These are phyloP conservation scores for Ornithoptera priamus DNA, from an alignment of 2,888 invertebrate species.

Conservation along the genomic window DNA sequence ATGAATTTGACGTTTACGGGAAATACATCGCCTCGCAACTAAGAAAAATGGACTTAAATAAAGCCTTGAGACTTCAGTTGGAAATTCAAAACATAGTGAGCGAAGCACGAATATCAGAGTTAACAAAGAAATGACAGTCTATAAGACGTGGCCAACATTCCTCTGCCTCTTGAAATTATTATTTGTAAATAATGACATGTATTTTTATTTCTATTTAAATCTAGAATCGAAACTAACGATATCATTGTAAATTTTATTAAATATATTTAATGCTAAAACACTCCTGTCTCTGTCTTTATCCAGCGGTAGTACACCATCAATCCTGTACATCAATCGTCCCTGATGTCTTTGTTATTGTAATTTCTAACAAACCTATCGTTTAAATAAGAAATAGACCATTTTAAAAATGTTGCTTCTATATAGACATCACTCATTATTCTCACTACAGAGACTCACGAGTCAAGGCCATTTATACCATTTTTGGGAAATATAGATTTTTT, in stretches of 20 bases:
- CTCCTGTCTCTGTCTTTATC: neutral
- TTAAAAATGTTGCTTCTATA: too few species aligned
- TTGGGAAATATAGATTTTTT: neutral
- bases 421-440: too few species aligned
- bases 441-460: too few species aligned
- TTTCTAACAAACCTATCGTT: neutral
- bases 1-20: conserved; percentile 75
- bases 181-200: neutral
- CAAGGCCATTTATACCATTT: too few species aligned
- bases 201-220: neutral
- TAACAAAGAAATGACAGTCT: conserved; percentile 27
- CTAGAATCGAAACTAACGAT: neutral
- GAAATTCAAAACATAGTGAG: conserved; percentile 68
- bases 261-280: neutral
- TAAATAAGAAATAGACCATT: neutral
- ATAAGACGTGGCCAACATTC: too few species aligned
- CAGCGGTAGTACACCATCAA: neutral
- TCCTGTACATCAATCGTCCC: too few species aligned
- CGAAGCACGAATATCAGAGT: conserved; percentile 65
- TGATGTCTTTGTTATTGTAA: neutral
- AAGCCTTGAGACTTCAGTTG: conserved; percentile 63
- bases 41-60: conserved; percentile 63
- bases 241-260: neutral
- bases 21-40: conserved; percentile 72
- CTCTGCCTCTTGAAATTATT: neutral